A percentile compares a stretch with the other conserved stretches of the same genome.
phyloP scores from a whole-genome alignment of 2,113 vertebrate genomes.

The Sitta europaea region DNA sequence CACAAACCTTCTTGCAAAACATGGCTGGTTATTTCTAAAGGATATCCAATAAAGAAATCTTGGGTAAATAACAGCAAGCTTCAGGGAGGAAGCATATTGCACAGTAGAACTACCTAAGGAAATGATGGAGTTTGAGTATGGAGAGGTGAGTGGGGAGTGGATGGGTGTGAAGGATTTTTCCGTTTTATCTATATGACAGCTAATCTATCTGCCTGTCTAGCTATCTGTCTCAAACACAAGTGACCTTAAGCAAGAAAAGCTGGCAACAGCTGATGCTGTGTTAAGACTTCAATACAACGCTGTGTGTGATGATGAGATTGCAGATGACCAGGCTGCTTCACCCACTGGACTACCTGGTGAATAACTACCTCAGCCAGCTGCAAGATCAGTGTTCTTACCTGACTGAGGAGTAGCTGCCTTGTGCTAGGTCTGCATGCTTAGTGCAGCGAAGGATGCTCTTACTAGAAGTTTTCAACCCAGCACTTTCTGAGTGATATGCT shows the following conservation, averaged over 20 bases:
- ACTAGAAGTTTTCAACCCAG: background rate
- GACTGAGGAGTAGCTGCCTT: background rate
- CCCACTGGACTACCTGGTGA: background rate
- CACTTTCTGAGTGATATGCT: background rate
- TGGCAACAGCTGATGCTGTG: background rate
- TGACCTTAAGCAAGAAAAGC: background rate
- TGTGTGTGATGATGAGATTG: background rate
- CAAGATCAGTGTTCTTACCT: background rate
- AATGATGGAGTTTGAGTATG: background rate
- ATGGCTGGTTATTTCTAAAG: background rate
- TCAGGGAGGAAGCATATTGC: rapidly evolving
- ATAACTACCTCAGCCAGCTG: background rate
- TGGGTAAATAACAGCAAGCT: background rate
- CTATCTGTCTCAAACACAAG: background rate
- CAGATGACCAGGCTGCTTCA: background rate
- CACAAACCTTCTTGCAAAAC: background rate
- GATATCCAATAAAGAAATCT: background rate
- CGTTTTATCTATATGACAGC: background rate
- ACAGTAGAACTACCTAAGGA: background rate
- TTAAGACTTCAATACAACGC: background rate
- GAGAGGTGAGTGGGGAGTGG: rapidly evolving
- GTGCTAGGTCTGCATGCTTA: rapidly evolving
- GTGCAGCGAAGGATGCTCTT: rapidly evolving
- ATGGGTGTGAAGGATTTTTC: background rate
- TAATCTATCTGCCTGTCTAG: background rate